Conservation (phyloP, 1,140 invertebrate genomes). For the Drosophila fuyamai region DNA sequence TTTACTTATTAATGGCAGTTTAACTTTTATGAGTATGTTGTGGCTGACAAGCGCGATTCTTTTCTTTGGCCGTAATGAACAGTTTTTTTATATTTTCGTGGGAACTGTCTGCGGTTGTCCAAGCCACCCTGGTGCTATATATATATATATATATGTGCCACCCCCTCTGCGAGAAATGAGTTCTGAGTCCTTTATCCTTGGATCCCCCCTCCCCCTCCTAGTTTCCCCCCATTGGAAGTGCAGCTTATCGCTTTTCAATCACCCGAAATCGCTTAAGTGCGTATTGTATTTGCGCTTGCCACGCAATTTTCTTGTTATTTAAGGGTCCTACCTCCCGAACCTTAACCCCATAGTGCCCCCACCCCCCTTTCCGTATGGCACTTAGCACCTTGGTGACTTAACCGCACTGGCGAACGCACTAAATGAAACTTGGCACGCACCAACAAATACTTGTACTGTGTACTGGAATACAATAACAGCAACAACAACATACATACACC, state of each 20-base stretch:
- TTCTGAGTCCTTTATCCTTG: background rate
- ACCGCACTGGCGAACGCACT: slow-evolving; percentile 66
- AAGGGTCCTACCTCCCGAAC: slow-evolving; percentile 13
- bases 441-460: slow-evolving; percentile 11
- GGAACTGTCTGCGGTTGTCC: slow-evolving; percentile 48
- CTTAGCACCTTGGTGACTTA: slow-evolving; percentile 80
- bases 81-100: slow-evolving; percentile 18
- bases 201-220: background rate
- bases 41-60: slow-evolving; percentile 45
- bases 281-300: slow-evolving; percentile 61
- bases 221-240: slow-evolving; percentile 2
- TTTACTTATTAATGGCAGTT: slow-evolving; percentile 73
- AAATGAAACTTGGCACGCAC: slow-evolving; percentile 75
- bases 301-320: slow-evolving; percentile 76
- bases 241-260: slow-evolving; percentile 56
- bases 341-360: slow-evolving; percentile 1
- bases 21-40: slow-evolving; percentile 72
- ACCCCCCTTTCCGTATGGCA: slow-evolving; percentile 22
- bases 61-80: background rate
- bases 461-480: background rate
- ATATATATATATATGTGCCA: too few relatives aligned
- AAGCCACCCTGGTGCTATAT: slow-evolving; percentile 1
- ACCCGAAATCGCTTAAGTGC: slow-evolving; percentile 46
- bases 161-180: background rate
- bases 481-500: slow-evolving; percentile 18